Evolutionary conservation across 2,113 vertebrate species (phyloP).

Genomic region (Uropsilus gracilis): DNA sequence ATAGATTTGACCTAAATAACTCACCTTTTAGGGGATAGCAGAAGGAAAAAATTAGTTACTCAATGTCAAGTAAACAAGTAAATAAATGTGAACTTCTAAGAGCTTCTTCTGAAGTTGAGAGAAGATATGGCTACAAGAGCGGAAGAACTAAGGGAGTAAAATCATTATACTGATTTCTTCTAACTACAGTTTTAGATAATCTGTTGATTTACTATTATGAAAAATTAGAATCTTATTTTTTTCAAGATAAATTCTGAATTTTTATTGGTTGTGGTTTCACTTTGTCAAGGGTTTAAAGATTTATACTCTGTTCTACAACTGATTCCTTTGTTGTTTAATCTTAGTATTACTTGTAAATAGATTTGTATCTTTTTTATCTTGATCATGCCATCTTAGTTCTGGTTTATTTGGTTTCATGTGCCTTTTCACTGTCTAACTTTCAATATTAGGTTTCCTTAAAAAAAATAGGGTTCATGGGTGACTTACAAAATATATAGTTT

Average conservation of each 20-base stretch:
- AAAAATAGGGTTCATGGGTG: background rate
- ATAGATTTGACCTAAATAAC: constrained; percentile 10
- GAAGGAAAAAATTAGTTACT: background rate
- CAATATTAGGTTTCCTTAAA: background rate
- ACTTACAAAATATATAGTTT: background rate
- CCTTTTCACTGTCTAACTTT: constrained; percentile 3
- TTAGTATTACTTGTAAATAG: constrained; percentile 13
- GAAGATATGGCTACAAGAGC: background rate
- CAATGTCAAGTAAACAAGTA: background rate
- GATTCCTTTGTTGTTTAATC: background rate
- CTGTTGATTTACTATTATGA: background rate
- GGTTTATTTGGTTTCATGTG: constrained; percentile 40
- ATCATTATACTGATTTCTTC: background rate
- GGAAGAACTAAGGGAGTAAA: background rate
- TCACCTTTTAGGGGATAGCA: background rate
- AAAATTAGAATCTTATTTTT: constrained; percentile 43
- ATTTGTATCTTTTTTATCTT: background rate
- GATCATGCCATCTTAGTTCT: background rate
- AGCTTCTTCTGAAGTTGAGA: background rate
- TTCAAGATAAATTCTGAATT: background rate
- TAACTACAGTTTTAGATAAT: constrained; percentile 1
- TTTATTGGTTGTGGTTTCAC: background rate
- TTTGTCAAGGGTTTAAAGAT: background rate
- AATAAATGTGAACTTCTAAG: background rate
- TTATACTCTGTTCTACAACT: background rate